phyloP scores from a whole-genome alignment of 2,113 vertebrate species.

The Macroglossus sobrinus region DNA sequence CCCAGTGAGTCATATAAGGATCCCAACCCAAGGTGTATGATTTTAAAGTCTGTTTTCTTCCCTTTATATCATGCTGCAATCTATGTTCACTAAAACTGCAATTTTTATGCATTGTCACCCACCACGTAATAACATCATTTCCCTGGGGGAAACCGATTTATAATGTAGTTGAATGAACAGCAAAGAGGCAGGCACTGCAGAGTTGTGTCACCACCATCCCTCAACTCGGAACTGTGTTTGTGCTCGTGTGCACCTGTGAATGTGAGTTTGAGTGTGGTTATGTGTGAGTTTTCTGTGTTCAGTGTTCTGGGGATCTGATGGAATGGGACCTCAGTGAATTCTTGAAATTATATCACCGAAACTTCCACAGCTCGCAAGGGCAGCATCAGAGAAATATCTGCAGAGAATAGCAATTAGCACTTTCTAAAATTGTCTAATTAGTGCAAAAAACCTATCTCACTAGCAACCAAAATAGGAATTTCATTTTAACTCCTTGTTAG shows the following conservation, averaged over 20 bases:
- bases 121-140: neutral
- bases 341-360: neutral
- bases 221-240: neutral
- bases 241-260: neutral
- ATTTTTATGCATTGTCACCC: neutral
- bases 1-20: neutral
- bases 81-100: neutral
- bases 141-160: neutral
- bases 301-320: neutral
- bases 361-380: neutral
- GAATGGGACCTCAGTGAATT: neutral
- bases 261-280: neutral
- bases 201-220: accelerated
- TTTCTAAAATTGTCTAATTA: constrained; percentile 45
- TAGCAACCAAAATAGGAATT: constrained; percentile 8
- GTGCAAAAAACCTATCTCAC: constrained; percentile 17
- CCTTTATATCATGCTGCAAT: neutral
- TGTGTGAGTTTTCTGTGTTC: neutral
- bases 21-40: neutral
- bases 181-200: neutral
- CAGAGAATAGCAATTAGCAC: constrained; percentile 37
- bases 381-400: constrained; percentile 8
- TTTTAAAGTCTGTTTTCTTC: neutral
- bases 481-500: constrained; percentile 44
- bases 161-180: no score